phyloP scores from a whole-genome alignment of 2,113 vertebrate species.

The Xiphophorus maculatus region DNA sequence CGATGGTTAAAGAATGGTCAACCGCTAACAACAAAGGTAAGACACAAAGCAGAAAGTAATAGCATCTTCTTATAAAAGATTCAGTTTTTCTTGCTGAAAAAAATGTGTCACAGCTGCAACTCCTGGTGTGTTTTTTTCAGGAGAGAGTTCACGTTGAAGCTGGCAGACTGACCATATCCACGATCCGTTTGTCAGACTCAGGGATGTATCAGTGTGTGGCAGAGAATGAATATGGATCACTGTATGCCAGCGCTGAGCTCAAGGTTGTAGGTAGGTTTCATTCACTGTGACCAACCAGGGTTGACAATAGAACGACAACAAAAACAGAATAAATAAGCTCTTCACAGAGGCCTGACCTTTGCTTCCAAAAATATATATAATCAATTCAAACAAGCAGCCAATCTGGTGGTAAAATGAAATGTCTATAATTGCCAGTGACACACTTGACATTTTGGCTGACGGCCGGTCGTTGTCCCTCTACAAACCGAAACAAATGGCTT shows the following conservation, averaged over 20 bases:
- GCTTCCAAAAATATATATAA: conserved; percentile 26
- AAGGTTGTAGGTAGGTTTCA: conserved; percentile 87
- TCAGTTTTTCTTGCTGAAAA: not conserved
- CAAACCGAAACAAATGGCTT: conserved; percentile 29
- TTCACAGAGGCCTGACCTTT: conserved; percentile 9
- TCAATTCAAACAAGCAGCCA: conserved; percentile 39
- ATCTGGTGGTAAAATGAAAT: conserved; percentile 29
- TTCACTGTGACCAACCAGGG: conserved; percentile 6
- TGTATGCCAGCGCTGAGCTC: conserved; percentile 88
- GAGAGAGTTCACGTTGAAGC: conserved; percentile 85
- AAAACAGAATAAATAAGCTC: conserved; percentile 3
- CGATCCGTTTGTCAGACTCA: conserved; percentile 85
- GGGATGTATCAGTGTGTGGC: conserved; percentile 92
- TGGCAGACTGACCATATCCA: conserved; percentile 82
- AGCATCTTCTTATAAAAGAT: not conserved
- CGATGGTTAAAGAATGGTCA: conserved; percentile 90
- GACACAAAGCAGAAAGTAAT: not conserved
- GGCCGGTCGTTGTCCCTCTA: conserved; percentile 15
- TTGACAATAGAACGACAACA: conserved; percentile 4
- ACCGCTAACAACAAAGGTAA: conserved; percentile 80
- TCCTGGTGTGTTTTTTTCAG: conserved; percentile 64
- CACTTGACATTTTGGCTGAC: conserved; percentile 55
- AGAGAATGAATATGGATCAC: conserved; percentile 83
- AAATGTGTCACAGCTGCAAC: too few species aligned
- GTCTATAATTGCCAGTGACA: conserved; percentile 46